Conservation (phyloP, 1,140 invertebrate genomes). For the Macrotrachela quadricornifera region DNA sequence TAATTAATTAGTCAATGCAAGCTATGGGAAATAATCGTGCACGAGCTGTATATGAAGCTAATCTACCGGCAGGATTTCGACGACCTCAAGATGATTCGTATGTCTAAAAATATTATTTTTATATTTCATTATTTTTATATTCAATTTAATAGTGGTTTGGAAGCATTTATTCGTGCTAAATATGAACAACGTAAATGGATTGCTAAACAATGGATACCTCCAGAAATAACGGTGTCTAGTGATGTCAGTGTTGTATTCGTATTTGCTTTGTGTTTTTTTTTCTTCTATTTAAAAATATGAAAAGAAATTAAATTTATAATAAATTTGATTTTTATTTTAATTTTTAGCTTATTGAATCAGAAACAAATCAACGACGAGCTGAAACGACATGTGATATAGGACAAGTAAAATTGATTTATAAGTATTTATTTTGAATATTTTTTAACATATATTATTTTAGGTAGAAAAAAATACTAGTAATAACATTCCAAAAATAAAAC, state of each 20-base stretch:
- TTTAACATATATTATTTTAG: too few species aligned
- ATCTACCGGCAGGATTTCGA: constrained; percentile 75
- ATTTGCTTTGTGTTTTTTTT: too few species aligned
- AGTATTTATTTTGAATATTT: too few species aligned
- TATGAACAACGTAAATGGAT: constrained; percentile 97
- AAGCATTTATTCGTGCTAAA: constrained; percentile 82
- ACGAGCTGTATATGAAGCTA: constrained; percentile 85
- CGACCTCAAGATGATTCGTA: constrained; percentile 72
- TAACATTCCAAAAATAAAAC: too few species aligned
- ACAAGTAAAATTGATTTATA: too few species aligned
- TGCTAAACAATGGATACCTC: constrained; percentile 45
- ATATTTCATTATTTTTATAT: constrained; percentile 6
- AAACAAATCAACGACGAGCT: too few species aligned
- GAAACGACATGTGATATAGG: too few species aligned
- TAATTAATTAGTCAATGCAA: constrained; percentile 50
- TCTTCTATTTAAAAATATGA: too few species aligned
- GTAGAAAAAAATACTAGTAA: too few species aligned
- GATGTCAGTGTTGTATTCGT: neutral
- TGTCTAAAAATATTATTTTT: neutral
- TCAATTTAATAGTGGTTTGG: constrained; percentile 40
- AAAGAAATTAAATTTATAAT: too few species aligned
- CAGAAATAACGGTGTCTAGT: neutral
- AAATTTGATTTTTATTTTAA: too few species aligned
- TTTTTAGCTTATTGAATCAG: too few species aligned
- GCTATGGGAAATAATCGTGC: constrained; percentile 94